Evolutionary conservation across 2,888 invertebrate genomes (phyloP).

Genomic region (Oscheius sp.): DNA sequence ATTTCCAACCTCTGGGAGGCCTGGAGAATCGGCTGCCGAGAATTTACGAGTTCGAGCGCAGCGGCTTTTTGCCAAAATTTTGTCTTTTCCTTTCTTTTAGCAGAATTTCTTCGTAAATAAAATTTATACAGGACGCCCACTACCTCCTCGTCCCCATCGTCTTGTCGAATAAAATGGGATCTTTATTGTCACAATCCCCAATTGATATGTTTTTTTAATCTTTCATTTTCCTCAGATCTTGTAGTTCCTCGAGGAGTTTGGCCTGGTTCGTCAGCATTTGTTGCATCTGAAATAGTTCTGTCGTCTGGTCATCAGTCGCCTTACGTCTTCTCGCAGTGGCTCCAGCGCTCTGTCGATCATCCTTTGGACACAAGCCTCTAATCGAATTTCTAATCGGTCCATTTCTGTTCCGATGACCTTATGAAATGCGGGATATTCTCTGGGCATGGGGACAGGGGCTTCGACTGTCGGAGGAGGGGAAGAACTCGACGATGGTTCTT

Average conservation of each 20-base stretch:
- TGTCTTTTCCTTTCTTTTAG: too few species aligned
- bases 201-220: background rate
- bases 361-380: constrained; percentile 37
- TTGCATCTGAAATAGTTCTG: constrained; percentile 1
- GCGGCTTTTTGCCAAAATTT: too few species aligned
- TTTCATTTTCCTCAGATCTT: background rate
- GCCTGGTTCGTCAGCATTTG: constrained; percentile 4
- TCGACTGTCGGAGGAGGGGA: background rate
- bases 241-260: background rate
- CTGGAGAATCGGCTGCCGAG: too few species aligned
- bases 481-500: background rate
- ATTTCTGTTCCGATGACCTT: constrained; percentile 51
- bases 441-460: constrained; percentile 2
- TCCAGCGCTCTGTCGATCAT: constrained; percentile 35
- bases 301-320: background rate
- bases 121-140: too few species aligned
- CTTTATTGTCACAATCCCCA: background rate
- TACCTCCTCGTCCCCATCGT: too few species aligned
- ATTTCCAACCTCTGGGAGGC: too few species aligned
- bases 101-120: too few species aligned
- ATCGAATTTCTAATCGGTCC: constrained; percentile 48
- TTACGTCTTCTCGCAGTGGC: constrained; percentile 11
- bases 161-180: background rate
- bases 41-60: too few species aligned
- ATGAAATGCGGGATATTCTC: constrained; percentile 42